Evolutionary conservation across 2,797 vertebrate genomes (phyloP).

Genomic region (Pelodytes ibericus): DNA sequence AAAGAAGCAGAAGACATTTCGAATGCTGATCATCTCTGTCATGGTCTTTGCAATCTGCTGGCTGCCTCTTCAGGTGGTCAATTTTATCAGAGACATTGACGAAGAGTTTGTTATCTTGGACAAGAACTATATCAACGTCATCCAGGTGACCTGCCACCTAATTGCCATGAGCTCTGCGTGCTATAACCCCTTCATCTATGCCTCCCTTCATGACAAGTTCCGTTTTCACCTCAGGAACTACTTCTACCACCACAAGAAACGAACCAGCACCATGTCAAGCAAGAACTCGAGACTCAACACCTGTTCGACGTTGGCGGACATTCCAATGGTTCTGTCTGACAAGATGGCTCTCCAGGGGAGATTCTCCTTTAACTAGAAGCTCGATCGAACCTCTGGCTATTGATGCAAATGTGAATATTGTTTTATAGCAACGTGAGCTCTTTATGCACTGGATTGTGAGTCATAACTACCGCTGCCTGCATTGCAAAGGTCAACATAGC

Average conservation of each 20-base stretch:
- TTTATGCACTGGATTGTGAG: neutral
- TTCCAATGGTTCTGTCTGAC: slow-evolving; percentile 59
- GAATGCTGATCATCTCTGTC: slow-evolving; percentile 78
- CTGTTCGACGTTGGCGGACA: slow-evolving; percentile 71
- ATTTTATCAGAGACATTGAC: slow-evolving; percentile 86
- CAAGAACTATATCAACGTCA: slow-evolving; percentile 83
- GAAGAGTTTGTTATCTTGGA: slow-evolving; percentile 83
- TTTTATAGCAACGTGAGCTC: accelerated
- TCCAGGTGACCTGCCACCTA: slow-evolving; percentile 86
- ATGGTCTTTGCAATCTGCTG: slow-evolving; percentile 86
- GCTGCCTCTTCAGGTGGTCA: slow-evolving; percentile 87
- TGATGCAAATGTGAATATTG: neutral
- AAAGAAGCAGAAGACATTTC: slow-evolving; percentile 83
- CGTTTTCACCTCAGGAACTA: slow-evolving; percentile 75
- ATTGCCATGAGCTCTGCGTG: slow-evolving; percentile 88
- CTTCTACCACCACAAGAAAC: slow-evolving; percentile 67
- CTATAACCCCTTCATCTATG: slow-evolving; percentile 91
- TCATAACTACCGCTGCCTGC: neutral
- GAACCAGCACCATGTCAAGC: slow-evolving; percentile 66
- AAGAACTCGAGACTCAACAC: slow-evolving; percentile 72
- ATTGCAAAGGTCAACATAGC: neutral
- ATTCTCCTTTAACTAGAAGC: slow-evolving; percentile 34
- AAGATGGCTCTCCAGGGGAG: slow-evolving; percentile 67
- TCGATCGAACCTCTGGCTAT: accelerated
- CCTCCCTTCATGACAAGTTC: slow-evolving; percentile 84